Conservation (phyloP, 2,113 vertebrate genomes). For the Phainopepla nitens region DNA sequence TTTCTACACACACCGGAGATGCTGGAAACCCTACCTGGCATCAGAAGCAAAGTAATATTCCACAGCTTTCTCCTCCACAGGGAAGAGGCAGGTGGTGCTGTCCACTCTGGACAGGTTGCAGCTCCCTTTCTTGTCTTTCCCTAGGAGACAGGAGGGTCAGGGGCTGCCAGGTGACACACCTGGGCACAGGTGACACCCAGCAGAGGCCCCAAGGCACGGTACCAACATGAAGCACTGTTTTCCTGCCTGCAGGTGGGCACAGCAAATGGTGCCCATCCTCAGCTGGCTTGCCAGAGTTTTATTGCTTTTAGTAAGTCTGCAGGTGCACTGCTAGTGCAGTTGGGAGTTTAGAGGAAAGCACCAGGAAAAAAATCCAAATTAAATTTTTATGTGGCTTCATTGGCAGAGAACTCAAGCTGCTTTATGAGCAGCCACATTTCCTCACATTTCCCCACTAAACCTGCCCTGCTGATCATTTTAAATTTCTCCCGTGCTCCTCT, state of each 20-base stretch:
- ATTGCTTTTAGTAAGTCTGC: neutral
- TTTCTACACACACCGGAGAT: fast-evolving
- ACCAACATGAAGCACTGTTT: slow-evolving; percentile 67
- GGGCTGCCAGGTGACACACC: neutral
- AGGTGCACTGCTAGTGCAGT: fast-evolving
- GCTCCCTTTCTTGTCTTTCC: slow-evolving; percentile 89
- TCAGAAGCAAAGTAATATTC: slow-evolving; percentile 99
- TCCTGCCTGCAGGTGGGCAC: neutral
- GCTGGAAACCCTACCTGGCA: slow-evolving; percentile 79
- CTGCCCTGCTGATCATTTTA: neutral
- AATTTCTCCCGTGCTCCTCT: neutral
- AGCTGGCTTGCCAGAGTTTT: neutral
- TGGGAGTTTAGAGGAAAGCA: neutral
- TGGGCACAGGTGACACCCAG: neutral
- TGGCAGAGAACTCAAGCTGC: neutral
- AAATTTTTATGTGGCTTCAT: neutral
- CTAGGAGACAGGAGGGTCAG: slow-evolving; percentile 19
- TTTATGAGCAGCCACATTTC: neutral
- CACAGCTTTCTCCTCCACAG: slow-evolving; percentile 93
- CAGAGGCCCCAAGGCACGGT: neutral
- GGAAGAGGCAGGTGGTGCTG: slow-evolving; percentile 94
- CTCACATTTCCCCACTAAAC: neutral
- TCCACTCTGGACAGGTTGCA: slow-evolving; percentile 84
- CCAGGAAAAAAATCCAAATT: neutral
- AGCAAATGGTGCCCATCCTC: neutral